phyloP scores from a whole-genome alignment of 2,888 invertebrate genomes.

The Temnothorax unifasciatus region DNA sequence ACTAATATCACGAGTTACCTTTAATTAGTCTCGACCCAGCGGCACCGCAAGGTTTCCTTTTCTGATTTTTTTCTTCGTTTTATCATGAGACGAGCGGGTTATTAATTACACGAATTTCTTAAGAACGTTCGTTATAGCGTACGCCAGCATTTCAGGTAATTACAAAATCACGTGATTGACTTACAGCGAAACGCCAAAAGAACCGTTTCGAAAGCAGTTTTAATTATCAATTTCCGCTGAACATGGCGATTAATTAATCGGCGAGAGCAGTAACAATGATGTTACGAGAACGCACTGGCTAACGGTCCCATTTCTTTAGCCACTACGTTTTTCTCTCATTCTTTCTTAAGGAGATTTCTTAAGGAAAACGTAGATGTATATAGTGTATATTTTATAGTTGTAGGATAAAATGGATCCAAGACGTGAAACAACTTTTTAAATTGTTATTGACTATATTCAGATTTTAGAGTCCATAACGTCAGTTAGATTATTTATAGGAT shows the following conservation, averaged over 20 bases:
- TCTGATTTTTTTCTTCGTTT: slow-evolving; percentile 52
- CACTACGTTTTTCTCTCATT: not conserved
- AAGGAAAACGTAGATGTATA: not conserved
- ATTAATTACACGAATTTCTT: slow-evolving; percentile 62
- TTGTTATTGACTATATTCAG: slow-evolving; percentile 19
- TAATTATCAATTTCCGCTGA: slow-evolving; percentile 59
- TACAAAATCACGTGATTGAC: slow-evolving; percentile 57
- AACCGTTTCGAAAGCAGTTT: slow-evolving; percentile 58
- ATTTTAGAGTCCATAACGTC: slow-evolving; percentile 22
- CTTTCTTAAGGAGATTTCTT: not conserved
- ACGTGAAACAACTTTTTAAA: slow-evolving; percentile 5
- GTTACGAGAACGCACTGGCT: slow-evolving; percentile 3
- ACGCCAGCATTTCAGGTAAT: slow-evolving; percentile 53
- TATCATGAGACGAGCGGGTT: slow-evolving; percentile 50
- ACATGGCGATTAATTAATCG: slow-evolving; percentile 44
- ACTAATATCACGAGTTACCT: slow-evolving; percentile 71
- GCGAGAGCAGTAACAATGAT: slow-evolving; percentile 34
- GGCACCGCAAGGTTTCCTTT: slow-evolving; percentile 49
- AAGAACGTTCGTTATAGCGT: slow-evolving; percentile 50
- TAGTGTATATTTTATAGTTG: not conserved
- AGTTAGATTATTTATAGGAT: slow-evolving; percentile 53
- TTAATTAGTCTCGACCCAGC: slow-evolving; percentile 69
- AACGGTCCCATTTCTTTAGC: not conserved
- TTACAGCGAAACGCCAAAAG: slow-evolving; percentile 51
- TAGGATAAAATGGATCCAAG: not conserved